Evolutionary conservation across 2,113 vertebrate species (phyloP).

Genomic region (Ibidorhyncha struthersii): DNA sequence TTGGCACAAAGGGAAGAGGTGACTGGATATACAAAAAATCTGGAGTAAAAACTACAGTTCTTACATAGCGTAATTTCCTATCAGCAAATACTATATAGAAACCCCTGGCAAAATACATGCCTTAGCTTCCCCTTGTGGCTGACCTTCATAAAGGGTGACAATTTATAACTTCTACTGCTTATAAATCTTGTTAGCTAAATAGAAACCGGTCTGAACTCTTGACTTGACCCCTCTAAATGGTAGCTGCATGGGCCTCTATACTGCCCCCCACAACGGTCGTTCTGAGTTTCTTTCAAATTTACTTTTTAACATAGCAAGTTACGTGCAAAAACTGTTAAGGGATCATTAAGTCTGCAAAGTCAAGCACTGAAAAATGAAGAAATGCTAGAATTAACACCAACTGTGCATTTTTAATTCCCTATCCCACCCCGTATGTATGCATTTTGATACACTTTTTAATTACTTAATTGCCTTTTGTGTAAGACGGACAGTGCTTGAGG

Average conservation of each 20-base stretch:
- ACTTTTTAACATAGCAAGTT: background rate
- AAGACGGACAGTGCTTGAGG: background rate
- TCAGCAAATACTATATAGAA: background rate
- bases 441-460: slow-evolving; percentile 30
- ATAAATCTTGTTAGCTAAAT: background rate
- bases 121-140: background rate
- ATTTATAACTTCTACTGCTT: background rate
- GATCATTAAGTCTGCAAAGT: background rate
- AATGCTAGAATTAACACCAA: background rate
- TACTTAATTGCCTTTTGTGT: background rate
- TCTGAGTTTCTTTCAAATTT: background rate
- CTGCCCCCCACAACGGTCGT: background rate
- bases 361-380: background rate
- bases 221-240: background rate
- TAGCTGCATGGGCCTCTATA: background rate
- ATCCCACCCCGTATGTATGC: background rate
- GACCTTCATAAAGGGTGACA: background rate
- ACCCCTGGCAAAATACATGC: background rate
- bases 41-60: background rate
- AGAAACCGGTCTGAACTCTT: background rate
- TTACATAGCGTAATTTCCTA: background rate
- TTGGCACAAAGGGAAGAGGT: background rate
- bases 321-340: background rate
- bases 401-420: slow-evolving; percentile 1
- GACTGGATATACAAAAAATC: background rate